These are phyloP conservation scores for Cinara cedri DNA, from an alignment of 2,888 invertebrate genomes.

Conservation along the genomic window DNA sequence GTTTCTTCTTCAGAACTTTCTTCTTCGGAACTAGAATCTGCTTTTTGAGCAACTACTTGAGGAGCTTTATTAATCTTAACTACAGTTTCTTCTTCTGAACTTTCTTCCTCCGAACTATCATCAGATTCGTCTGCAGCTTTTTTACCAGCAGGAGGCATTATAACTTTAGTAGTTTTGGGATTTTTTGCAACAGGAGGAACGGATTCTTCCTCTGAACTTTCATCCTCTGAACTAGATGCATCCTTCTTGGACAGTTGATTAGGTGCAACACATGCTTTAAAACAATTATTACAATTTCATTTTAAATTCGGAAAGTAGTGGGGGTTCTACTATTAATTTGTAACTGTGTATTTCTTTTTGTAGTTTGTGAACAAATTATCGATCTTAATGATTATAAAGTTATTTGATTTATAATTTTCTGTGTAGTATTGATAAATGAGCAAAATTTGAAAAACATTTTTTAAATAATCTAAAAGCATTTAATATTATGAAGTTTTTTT, in stretches of 20 bases:
- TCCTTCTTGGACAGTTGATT: slow-evolving; percentile 59
- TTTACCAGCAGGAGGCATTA: slow-evolving; percentile 62
- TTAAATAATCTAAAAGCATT: too few relatives aligned
- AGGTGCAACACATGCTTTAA: slow-evolving; percentile 33
- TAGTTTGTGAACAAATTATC: too few relatives aligned
- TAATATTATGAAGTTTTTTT: too few relatives aligned
- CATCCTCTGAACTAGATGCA: slow-evolving; percentile 59
- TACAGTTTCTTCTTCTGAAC: slow-evolving; percentile 48
- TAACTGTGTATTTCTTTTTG: too few relatives aligned
- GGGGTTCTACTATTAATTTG: too few relatives aligned
- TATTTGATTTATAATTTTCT: too few relatives aligned
- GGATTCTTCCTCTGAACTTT: slow-evolving; percentile 61
- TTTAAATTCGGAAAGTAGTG: too few relatives aligned
- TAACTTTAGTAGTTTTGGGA: slow-evolving; percentile 58
- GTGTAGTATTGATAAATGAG: too few relatives aligned
- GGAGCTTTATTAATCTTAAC: slow-evolving; percentile 49
- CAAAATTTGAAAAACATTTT: too few relatives aligned
- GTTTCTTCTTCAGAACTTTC: slow-evolving; percentile 58
- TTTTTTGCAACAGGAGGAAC: slow-evolving; percentile 58
- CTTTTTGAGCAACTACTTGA: slow-evolving; percentile 29
- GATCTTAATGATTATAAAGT: too few relatives aligned
- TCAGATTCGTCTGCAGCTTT: slow-evolving; percentile 65
- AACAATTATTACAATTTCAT: too few relatives aligned
- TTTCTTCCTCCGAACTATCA: slow-evolving; percentile 61
- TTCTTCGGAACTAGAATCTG: slow-evolving; percentile 58